Evolutionary conservation across 2,888 invertebrate species (phyloP), one percentile per base, ranked within the genome.

Genomic region (Xylota sylvarum): DNA sequence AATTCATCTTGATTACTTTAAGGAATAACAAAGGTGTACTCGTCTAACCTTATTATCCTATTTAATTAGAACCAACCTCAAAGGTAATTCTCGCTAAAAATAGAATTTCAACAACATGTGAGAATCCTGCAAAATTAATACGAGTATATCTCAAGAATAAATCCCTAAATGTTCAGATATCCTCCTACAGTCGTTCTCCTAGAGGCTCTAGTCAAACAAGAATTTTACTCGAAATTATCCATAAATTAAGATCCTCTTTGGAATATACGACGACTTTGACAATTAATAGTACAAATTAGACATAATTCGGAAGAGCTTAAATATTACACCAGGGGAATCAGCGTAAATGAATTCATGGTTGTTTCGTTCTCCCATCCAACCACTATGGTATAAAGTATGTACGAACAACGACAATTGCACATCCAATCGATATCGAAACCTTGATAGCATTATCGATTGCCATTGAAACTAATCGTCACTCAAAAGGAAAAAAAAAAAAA

Each of bases 381-480:
- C 37, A 37, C 1, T 10, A 10, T 10, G 10, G 37, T 1, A 37
- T 12, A 10, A 1, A 2, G 9, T 10, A 37, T 12, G 14, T 14
- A 14, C 6, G n/a, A 43, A 43, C 9, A 9, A 43, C 40, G n/a
- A 5, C 4, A 43, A 43, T 9, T 14, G 19, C 4, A 46, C n/a
- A 0, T 7, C 7, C 7, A 23, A 50, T 50, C 50, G 50, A 50
- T 50, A 50, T 12, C 12, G 7, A 50, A 50, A 50, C 50, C 50
- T 50, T 50, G 50, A 50, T 48, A 9, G 7, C 10, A 50, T 50
- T 50, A 50, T 50, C 50, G 50, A 23, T 50, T 50, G 50, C 12
- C 50, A 50, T 50, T 23, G 19, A 23, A 10, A 50, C 50, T 50
- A 50, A 50, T 50, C 10, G 50, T 50, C 12, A 12, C 48, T 46